Percentiles rank a stretch among this genome's conserved stretches.
phyloP scores from a whole-genome alignment of 2,113 vertebrate genomes.

The Turdus rufiventris region DNA sequence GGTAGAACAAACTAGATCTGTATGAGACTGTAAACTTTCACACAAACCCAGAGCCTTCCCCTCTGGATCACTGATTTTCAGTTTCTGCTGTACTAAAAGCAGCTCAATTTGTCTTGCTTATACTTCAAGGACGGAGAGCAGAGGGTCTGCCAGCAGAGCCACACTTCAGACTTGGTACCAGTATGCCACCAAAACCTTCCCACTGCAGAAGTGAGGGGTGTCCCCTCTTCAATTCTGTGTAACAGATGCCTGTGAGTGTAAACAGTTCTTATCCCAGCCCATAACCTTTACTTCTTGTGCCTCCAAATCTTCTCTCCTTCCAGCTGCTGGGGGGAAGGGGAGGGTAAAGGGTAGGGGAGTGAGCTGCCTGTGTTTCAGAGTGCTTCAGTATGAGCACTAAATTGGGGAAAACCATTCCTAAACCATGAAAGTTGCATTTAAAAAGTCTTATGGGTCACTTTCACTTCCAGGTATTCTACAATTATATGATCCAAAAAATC shows the following conservation, averaged over 20 bases:
- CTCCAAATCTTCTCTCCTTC: not conserved
- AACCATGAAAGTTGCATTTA: rapidly evolving
- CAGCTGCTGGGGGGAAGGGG: rapidly evolving
- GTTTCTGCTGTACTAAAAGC: not conserved
- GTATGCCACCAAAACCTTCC: constrained; percentile 8
- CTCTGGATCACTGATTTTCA: not conserved
- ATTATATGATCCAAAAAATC: not conserved
- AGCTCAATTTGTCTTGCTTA: constrained; percentile 13
- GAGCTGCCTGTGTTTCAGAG: not conserved
- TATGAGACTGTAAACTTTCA: not conserved
- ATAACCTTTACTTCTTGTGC: not conserved
- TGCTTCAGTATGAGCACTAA: rapidly evolving
- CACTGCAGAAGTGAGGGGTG: not conserved
- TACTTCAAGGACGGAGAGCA: constrained; percentile 17
- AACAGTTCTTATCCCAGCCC: not conserved
- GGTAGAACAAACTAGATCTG: not conserved
- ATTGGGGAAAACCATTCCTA: not conserved
- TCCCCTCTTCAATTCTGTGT: not conserved
- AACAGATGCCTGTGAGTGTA: not conserved
- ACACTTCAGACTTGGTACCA: not conserved
- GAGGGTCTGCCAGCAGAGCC: not conserved
- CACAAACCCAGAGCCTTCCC: not conserved
- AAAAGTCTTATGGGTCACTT: not conserved
- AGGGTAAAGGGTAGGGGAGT: no score
- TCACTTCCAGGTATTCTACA: not conserved